Conservation (phyloP, 2,113 vertebrate species). For the Montifringilla adamsi region DNA sequence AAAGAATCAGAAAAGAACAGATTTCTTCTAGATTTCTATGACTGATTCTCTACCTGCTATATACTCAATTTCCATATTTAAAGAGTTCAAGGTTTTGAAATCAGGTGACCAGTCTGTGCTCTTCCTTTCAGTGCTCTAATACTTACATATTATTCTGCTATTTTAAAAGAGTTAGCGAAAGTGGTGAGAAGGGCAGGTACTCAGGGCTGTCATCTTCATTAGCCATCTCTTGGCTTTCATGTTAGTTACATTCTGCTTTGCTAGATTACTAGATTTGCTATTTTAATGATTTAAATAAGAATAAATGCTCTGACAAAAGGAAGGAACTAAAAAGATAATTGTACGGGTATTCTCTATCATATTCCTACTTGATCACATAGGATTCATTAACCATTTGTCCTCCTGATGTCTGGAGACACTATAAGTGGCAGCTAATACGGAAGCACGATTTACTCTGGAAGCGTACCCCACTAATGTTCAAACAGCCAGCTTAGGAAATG, state of each 20-base stretch:
- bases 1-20: background rate
- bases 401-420: too few relatives aligned
- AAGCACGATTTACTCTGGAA: background rate
- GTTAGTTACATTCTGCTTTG: background rate
- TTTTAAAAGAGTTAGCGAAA: background rate
- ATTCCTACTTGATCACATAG: background rate
- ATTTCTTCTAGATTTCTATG: background rate
- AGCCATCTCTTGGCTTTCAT: background rate
- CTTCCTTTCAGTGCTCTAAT: background rate
- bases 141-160: background rate
- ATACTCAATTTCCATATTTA: background rate
- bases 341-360: background rate
- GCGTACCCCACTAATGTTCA: slow-evolving; percentile 35
- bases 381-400: background rate
- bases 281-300: background rate
- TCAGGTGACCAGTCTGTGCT: background rate
- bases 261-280: background rate
- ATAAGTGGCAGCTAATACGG: background rate
- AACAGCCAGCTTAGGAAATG: slow-evolving; percentile 65
- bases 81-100: background rate
- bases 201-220: background rate
- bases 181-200: background rate
- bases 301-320: background rate
- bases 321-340: background rate
- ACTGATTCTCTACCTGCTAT: background rate